Evolutionary conservation across 2,888 invertebrate species (phyloP), one percentile per base, ranked within the genome.

Genomic region (Ochropacha duplaris): DNA sequence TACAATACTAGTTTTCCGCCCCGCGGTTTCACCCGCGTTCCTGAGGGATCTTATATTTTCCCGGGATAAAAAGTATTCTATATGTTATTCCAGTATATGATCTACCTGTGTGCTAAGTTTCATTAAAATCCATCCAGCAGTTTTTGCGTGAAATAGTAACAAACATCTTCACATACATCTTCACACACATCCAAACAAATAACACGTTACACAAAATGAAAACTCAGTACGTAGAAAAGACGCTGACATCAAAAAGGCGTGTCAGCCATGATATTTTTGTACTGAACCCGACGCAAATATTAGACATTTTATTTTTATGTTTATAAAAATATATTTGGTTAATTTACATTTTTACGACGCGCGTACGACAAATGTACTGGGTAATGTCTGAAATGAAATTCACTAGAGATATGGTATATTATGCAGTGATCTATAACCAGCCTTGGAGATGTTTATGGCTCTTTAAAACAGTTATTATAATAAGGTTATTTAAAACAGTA

Each of bases 331-430:
- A 57, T 64, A 58, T 57, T 60, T 58, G 52, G 61, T 61, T 58
- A 68, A 66, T 68, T 66, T 68, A 65, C 65, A 68, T 68, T 58
- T 65, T 68, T 65, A 66, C 63, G 63, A 62, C 58, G 44, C 55
- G 52, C 57, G 62, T 58, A 62, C 62, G 66, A 61, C 63, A 56
- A 57, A 54, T 55, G 54, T 56, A 57, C 59, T 59, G 54, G 55
- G 28, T n/a, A 22, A 19, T 19, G 22, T 28, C 22, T 19, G 11
- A 19, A 19, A 31, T 34, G 19, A 31, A 52, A 14, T 52, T 52
- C 31, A 31, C 19, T 31, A 31, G 31, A 52, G 3, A 31, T 52
- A 31, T 52, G 31, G 31, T 5, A 52, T 31, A 31, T 44, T 44
- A 44, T n/a, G 9, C 2, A 4, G 19, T 44, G n/a, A 44, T 44